phyloP scores from a whole-genome alignment of 2,888 invertebrate species.

The Helicoverpa assulta region DNA sequence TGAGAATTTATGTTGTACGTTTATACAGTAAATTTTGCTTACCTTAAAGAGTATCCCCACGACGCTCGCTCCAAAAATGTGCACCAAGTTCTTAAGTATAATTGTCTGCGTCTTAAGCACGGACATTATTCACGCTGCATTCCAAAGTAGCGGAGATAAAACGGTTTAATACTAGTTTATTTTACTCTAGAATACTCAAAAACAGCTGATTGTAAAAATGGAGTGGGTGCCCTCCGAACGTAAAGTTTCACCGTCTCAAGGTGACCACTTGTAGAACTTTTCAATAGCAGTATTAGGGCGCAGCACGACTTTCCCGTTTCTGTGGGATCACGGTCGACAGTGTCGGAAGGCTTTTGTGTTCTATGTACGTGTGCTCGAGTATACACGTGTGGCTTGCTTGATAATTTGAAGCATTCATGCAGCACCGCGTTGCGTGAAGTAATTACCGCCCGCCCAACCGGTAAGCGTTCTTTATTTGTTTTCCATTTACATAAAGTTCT shows the following conservation, averaged over 20 bases:
- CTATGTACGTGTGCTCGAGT: constrained; percentile 21
- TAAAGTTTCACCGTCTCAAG: constrained; percentile 37
- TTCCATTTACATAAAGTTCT: constrained; percentile 50
- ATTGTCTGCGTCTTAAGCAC: constrained; percentile 28
- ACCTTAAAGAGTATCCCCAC: constrained; percentile 11
- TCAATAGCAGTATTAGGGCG: constrained; percentile 24
- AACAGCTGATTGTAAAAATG: constrained; percentile 32
- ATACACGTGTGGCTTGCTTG: constrained; percentile 43
- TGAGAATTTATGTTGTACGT: constrained; percentile 38
- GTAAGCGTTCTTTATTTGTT: constrained; percentile 61
- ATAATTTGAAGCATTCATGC: constrained; percentile 56
- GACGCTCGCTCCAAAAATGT: constrained; percentile 36
- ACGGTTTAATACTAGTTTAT: constrained; percentile 15
- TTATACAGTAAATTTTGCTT: constrained; percentile 27
- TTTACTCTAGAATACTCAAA: constrained; percentile 23
- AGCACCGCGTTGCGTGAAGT: constrained; percentile 44
- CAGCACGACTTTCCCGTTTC: constrained; percentile 16
- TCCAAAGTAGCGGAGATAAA: constrained; percentile 4
- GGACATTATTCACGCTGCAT: constrained; percentile 32
- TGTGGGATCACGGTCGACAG: constrained; percentile 19
- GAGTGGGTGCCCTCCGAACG: constrained; percentile 22
- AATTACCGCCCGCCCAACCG: constrained; percentile 49
- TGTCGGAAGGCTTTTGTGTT: constrained; percentile 32
- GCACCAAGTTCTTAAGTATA: constrained; percentile 25
- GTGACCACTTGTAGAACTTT: constrained; percentile 50